Percentiles rank a stretch among this genome's conserved stretches.
Evolutionary conservation across 2,888 invertebrate species (phyloP).

Genomic region (Aspidiotus destructor): DNA sequence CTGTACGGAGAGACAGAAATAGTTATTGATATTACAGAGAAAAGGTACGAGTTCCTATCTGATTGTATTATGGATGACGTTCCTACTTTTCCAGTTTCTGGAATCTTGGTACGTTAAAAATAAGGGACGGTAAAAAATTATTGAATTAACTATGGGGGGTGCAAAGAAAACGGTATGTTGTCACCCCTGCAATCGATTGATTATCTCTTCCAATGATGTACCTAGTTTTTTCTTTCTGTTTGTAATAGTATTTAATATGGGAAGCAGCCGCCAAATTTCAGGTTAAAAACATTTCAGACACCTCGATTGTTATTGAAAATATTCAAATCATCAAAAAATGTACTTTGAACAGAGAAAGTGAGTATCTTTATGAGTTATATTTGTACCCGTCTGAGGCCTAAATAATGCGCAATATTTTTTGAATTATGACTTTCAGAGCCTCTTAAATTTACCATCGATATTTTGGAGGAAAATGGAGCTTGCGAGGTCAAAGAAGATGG

Average conservation of each 20-base stretch:
- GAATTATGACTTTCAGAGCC: slow-evolving; percentile 40
- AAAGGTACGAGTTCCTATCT: slow-evolving; percentile 60
- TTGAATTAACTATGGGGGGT: too few species aligned
- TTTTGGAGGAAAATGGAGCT: slow-evolving; percentile 70
- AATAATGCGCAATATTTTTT: too few species aligned
- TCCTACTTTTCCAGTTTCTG: slow-evolving; percentile 90
- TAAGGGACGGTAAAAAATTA: not conserved
- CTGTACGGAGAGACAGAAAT: slow-evolving; percentile 66
- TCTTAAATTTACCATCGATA: slow-evolving; percentile 69
- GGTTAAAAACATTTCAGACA: slow-evolving; percentile 60
- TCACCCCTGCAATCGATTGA: not conserved
- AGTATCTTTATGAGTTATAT: not conserved
- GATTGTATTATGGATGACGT: slow-evolving; percentile 91
- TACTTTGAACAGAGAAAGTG: slow-evolving; percentile 14
- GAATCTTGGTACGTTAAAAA: slow-evolving; percentile 58
- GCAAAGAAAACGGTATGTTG: too few species aligned
- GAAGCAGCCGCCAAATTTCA: slow-evolving; percentile 71
- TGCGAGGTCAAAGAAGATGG: slow-evolving; percentile 87
- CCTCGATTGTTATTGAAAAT: slow-evolving; percentile 79
- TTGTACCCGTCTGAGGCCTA: not conserved
- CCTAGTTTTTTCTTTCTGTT: slow-evolving; percentile 39
- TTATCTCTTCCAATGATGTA: not conserved
- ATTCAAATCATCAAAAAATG: slow-evolving; percentile 55
- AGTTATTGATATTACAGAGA: slow-evolving; percentile 63
- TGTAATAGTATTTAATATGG: slow-evolving; percentile 63